phyloP scores from a whole-genome alignment of 1,140 invertebrate species.

The Atta cephalotes region DNA sequence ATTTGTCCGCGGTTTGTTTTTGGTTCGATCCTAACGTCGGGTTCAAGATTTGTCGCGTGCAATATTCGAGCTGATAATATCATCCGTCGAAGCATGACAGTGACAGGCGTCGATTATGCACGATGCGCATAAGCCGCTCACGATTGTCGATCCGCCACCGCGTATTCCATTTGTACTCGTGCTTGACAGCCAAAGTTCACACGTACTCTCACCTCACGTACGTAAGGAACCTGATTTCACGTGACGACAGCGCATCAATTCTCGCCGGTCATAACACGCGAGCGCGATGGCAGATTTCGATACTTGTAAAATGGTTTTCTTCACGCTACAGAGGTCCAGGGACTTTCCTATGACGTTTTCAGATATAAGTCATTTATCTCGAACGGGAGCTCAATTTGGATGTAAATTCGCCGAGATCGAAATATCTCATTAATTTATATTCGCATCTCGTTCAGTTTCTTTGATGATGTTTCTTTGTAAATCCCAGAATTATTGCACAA shows the following conservation, averaged over 20 bases:
- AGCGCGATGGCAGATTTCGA: slow-evolving; percentile 48
- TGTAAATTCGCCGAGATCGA: slow-evolving; percentile 11
- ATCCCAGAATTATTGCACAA: neutral
- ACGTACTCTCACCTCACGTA: slow-evolving; percentile 19
- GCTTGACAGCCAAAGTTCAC: slow-evolving; percentile 46
- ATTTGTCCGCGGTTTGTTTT: neutral
- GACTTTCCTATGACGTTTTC: slow-evolving; percentile 21
- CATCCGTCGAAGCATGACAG: slow-evolving; percentile 28
- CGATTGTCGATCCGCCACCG: slow-evolving; percentile 7
- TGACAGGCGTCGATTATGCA: slow-evolving; percentile 51
- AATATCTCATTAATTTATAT: slow-evolving; percentile 27
- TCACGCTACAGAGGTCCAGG: slow-evolving; percentile 16
- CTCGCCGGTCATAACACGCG: slow-evolving; percentile 33
- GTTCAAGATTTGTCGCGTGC: slow-evolving; percentile 5
- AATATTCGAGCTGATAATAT: slow-evolving; percentile 25
- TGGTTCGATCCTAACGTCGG: neutral
- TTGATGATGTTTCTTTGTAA: slow-evolving; percentile 1
- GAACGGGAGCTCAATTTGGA: neutral
- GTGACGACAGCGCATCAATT: slow-evolving; percentile 56
- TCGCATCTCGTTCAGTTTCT: neutral
- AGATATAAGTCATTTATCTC: slow-evolving; percentile 48
- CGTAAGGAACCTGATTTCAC: slow-evolving; percentile 53
- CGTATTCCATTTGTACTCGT: slow-evolving; percentile 53
- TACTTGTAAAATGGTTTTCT: slow-evolving; percentile 43
- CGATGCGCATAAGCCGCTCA: neutral